Percentiles rank a stretch among this genome's conserved stretches.
Evolutionary conservation across 92 coral and sea anemone species (phyloP).

Genomic region (Virgularia gustaviana): DNA sequence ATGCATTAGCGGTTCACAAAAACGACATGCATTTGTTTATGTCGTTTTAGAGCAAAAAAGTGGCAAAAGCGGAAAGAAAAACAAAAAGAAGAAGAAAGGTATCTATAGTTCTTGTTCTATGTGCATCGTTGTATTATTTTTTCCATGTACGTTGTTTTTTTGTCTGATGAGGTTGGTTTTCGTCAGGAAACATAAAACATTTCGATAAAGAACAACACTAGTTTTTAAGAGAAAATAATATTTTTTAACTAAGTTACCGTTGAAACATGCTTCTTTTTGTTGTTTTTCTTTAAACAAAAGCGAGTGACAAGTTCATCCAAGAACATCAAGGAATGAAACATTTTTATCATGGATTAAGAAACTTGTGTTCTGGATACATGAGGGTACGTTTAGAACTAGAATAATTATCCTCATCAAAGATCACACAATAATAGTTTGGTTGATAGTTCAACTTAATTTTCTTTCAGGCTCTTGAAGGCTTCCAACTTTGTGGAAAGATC

Average conservation of each 20-base stretch:
- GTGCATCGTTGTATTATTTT: too few relatives aligned
- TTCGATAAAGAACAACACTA: too few relatives aligned
- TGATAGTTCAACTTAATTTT: background rate
- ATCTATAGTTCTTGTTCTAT: too few relatives aligned
- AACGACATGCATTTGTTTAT: too few relatives aligned
- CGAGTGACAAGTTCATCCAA: constrained; percentile 87
- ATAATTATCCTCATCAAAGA: background rate
- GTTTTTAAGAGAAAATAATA: too few relatives aligned
- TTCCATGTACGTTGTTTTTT: too few relatives aligned
- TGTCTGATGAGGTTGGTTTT: too few relatives aligned
- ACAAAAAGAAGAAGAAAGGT: constrained; percentile 98
- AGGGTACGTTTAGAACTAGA: constrained; percentile 56
- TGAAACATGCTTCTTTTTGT: background rate
- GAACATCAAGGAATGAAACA: constrained; percentile 98
- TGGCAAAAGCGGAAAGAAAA: constrained; percentile 96
- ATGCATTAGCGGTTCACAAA: too few relatives aligned
- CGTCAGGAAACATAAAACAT: too few relatives aligned
- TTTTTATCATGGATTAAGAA: constrained; percentile 93
- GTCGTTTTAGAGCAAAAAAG: constrained; percentile 74
- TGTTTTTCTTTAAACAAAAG: constrained; percentile 25
- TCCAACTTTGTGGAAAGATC: constrained; percentile 76
- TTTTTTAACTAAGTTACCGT: too few relatives aligned
- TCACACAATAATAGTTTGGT: background rate
- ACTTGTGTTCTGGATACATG: constrained; percentile 86
- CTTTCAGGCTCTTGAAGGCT: constrained; percentile 78